These are phyloP conservation scores for Torymus tubicola DNA, from an alignment of 2,888 invertebrate species.

Conservation along the genomic window DNA sequence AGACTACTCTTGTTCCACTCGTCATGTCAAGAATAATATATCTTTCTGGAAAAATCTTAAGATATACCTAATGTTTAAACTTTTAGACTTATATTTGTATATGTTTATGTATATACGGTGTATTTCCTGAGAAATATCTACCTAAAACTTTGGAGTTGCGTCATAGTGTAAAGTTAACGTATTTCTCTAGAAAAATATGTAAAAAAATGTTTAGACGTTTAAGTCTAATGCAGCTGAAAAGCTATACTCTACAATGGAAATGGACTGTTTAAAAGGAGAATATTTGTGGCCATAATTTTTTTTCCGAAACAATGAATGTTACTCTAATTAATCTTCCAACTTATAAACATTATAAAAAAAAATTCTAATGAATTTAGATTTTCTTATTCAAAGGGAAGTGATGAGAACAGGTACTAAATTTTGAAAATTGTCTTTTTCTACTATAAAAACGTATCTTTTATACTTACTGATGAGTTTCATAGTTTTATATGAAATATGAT, in stretches of 20 bases:
- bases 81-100: constrained; percentile 27
- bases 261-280: not conserved
- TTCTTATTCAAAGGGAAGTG: no score
- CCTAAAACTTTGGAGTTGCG: constrained; percentile 2
- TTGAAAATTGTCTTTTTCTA: no score
- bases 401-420: no score
- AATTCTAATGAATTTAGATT: no score
- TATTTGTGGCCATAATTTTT: not conserved
- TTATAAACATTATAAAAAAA: no score
- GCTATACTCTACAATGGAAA: no score
- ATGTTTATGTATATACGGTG: constrained; percentile 12
- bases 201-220: not conserved
- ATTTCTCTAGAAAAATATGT: constrained; percentile 22
- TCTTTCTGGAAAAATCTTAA: constrained; percentile 29
- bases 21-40: constrained; percentile 1
- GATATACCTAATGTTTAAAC: constrained; percentile 21
- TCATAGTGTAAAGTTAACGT: constrained; percentile 14
- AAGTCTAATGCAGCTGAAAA: not conserved
- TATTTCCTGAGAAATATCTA: constrained; percentile 19
- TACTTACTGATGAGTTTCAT: no score
- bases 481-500: no score
- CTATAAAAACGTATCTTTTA: no score
- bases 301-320: no score
- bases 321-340: no score
- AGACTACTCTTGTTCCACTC: constrained; percentile 22